phyloP scores from a whole-genome alignment of 23 tunicate genomes.

The Diplosoma virens region DNA sequence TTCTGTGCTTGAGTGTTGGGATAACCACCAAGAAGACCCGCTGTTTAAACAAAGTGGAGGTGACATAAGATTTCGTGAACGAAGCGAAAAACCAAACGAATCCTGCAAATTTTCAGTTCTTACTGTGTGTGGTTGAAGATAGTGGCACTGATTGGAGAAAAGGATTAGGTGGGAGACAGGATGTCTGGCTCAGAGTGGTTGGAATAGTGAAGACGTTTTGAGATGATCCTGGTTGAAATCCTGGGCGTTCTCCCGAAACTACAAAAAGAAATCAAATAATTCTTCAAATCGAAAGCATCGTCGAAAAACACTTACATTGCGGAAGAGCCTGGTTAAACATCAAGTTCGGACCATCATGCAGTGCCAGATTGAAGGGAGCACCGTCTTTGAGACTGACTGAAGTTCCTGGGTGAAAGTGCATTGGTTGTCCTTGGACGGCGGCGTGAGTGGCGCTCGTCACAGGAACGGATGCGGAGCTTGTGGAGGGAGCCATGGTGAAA shows the following conservation, averaged over 20 bases:
- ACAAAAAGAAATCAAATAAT: background rate
- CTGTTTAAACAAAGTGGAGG: too few relatives aligned
- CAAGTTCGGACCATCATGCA: slow-evolving; percentile 2
- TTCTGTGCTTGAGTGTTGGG: slow-evolving; percentile 7
- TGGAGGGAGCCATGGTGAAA: background rate
- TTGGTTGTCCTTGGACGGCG: slow-evolving; percentile 5
- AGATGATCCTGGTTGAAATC: background rate
- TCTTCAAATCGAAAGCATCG: too few relatives aligned
- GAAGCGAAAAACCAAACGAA: too few relatives aligned
- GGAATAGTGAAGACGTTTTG: slow-evolving; percentile 1
- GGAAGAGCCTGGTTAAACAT: slow-evolving; percentile 23
- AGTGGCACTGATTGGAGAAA: slow-evolving; percentile 37
- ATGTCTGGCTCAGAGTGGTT: slow-evolving; percentile 8
- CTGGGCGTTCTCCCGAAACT: slow-evolving; percentile 13
- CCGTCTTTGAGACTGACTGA: slow-evolving; percentile 58
- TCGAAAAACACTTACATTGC: slow-evolving; percentile 27
- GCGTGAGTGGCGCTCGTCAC: background rate
- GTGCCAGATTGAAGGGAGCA: slow-evolving; percentile 32
- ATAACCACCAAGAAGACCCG: background rate
- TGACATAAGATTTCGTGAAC: too few relatives aligned
- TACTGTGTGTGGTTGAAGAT: slow-evolving; percentile 8
- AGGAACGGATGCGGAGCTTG: background rate
- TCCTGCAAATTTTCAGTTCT: too few relatives aligned
- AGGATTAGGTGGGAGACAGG: slow-evolving; percentile 48
- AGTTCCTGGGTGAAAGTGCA: slow-evolving; percentile 53